phyloP scores from a whole-genome alignment of 2,888 invertebrate species.

The Lapara coniferarum region DNA sequence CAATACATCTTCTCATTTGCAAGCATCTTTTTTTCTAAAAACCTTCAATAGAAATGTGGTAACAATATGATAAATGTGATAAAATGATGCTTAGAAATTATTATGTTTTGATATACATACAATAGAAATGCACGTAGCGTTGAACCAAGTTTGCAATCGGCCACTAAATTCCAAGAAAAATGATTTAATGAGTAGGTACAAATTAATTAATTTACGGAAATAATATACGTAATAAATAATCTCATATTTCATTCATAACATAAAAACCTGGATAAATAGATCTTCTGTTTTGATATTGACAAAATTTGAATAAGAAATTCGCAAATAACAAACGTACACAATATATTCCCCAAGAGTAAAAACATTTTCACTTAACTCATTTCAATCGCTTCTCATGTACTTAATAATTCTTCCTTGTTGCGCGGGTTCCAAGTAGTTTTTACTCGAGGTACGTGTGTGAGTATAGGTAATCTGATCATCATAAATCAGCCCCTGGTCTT shows the following conservation, averaged over 20 bases:
- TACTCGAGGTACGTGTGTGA: conserved; percentile 12
- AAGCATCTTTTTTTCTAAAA: background rate
- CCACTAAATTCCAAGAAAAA: too few species aligned
- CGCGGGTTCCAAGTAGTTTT: conserved; percentile 21
- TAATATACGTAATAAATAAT: too few species aligned
- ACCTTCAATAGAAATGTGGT: background rate
- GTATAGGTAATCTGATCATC: conserved; percentile 21
- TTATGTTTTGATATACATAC: too few species aligned
- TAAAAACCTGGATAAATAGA: too few species aligned
- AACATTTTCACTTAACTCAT: conserved; percentile 18
- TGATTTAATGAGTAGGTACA: too few species aligned
- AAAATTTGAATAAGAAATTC: background rate
- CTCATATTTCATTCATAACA: too few species aligned
- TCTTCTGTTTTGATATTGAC: too few species aligned
- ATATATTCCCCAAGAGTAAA: background rate
- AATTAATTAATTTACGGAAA: too few species aligned
- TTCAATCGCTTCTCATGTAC: conserved; percentile 15
- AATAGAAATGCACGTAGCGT: too few species aligned
- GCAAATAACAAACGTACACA: background rate
- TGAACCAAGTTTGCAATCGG: too few species aligned
- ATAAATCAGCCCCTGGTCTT: conserved; percentile 23
- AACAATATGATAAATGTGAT: too few species aligned
- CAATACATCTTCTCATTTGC: background rate
- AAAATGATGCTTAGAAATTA: too few species aligned
- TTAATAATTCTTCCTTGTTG: conserved; percentile 21